Evolutionary conservation across 2,797 vertebrate species (phyloP), one percentile per base, ranked within the genome.

Genomic region (Anguilla megastoma): DNA sequence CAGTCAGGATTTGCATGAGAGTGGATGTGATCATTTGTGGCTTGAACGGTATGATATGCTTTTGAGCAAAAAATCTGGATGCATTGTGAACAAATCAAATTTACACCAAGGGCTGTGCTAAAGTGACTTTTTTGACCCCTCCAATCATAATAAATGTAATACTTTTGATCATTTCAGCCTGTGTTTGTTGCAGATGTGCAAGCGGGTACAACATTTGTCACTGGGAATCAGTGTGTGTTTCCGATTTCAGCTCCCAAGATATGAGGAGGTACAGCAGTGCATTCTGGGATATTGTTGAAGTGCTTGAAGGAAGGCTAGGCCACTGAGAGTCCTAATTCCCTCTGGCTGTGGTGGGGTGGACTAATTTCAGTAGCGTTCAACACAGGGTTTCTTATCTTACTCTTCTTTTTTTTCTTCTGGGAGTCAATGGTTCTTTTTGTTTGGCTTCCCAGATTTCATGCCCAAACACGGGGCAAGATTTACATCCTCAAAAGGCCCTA

Each of bases 371-470:
- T 91, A 90, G 90, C 21, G 89, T 90, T 93, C 86, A 63, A 91
- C 91, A 84, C 92, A 92, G 93, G 94, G 90, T 94, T 91, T 94
- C 95, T 95, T 95, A 93, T 95, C 92, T 90, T 89, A 85, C 88
- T 76, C 41, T 88, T 87, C 86, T 88, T 89, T 91, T 91, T 79
- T 87, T 84, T 88, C 91, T 89, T 91, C 87, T 0, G 88, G 69
- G 0, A 93, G 88, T 97, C 96, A 97, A 96, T 97, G 95, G 94
- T 90, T 93, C 94, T 95, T 96, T 97, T 96, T 97, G 94, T 96
- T 93, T 94, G 90, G 89, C 92, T 94, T 94, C 91, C 92, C 94
- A 94, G 93, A 94, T 94, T 93, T 93, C 93, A 93, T 93, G 94
- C 90, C 95, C 91, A 92, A 89, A 92, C 94, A 94, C 90, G 54